These are phyloP conservation scores for Chorisops tibialis DNA, from an alignment of 2,888 invertebrate species.

Conservation along the genomic window DNA sequence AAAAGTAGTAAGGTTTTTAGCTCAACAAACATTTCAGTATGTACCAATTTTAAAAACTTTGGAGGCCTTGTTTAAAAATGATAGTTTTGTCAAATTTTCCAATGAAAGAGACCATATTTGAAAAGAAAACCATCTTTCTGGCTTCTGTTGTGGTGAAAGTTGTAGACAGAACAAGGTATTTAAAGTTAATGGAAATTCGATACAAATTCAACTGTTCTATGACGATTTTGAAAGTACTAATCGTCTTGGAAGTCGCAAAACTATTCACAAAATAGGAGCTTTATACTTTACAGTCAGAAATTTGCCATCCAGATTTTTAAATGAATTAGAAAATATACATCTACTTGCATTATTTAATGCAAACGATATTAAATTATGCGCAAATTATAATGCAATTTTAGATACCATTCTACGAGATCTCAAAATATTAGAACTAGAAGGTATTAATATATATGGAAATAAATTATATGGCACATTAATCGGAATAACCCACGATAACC, in stretches of 20 bases:
- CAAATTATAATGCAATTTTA: conserved; percentile 15
- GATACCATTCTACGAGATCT: conserved; percentile 23
- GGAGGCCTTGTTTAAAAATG: conserved; percentile 15
- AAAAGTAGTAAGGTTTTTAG: conserved; percentile 16
- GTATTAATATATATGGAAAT: neutral
- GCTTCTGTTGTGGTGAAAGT: conserved; percentile 4
- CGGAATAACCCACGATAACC: conserved; percentile 28
- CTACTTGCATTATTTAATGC: conserved; percentile 26
- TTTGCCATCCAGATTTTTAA: conserved; percentile 22
- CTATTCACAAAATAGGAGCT: conserved; percentile 32
- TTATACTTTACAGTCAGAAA: conserved; percentile 27
- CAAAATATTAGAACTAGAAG: conserved; percentile 14
- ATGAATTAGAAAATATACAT: conserved; percentile 23
- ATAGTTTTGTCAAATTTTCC: neutral
- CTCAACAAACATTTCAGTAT: conserved; percentile 21
- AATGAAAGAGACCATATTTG: neutral
- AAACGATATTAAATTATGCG: conserved; percentile 14
- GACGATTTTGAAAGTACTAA: conserved; percentile 33
- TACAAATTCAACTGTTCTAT: conserved; percentile 24
- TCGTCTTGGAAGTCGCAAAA: conserved; percentile 29
- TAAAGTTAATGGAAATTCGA: conserved; percentile 2
- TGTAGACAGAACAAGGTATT: conserved; percentile 13
- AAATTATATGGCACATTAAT: conserved; percentile 11
- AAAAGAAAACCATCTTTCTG: neutral
- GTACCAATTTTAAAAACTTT: conserved; percentile 20